phyloP scores from a whole-genome alignment of 2,888 invertebrate genomes.

The Priocnemis perturbator region DNA sequence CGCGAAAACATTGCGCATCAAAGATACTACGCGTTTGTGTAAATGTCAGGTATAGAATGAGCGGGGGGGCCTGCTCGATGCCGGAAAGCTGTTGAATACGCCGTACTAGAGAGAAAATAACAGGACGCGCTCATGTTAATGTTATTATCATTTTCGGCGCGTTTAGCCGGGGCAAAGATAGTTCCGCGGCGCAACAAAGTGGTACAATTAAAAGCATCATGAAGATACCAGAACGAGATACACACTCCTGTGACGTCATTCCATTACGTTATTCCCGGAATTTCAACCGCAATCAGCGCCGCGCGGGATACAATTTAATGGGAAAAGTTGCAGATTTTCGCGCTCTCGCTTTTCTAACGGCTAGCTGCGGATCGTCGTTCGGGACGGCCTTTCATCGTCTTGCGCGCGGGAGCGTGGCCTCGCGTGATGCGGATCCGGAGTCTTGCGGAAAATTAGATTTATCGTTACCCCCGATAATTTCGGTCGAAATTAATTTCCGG shows the following conservation, averaged over 20 bases:
- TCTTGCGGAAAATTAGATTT: constrained; percentile 4
- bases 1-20: too few species aligned
- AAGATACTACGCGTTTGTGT: too few species aligned
- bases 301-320: constrained; percentile 42
- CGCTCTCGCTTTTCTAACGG: too few species aligned
- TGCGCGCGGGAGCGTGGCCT: neutral
- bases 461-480: neutral
- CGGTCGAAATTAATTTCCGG: too few species aligned
- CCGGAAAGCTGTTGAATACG: too few species aligned
- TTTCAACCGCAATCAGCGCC: constrained; percentile 20
- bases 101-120: too few species aligned
- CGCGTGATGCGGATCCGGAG: neutral
- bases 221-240: constrained; percentile 21
- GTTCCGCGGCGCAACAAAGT: too few species aligned
- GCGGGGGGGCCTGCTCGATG: too few species aligned
- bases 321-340: constrained; percentile 29
- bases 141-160: neutral
- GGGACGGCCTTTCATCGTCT: neutral
- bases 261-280: constrained; percentile 22
- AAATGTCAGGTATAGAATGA: too few species aligned
- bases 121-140: neutral
- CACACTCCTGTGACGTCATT: constrained; percentile 29
- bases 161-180: too few species aligned
- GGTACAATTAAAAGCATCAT: neutral
- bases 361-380: neutral